Base-by-base conservation (phyloP, 2,888 invertebrate species). In the Cryptosula pallasiana region DNA sequence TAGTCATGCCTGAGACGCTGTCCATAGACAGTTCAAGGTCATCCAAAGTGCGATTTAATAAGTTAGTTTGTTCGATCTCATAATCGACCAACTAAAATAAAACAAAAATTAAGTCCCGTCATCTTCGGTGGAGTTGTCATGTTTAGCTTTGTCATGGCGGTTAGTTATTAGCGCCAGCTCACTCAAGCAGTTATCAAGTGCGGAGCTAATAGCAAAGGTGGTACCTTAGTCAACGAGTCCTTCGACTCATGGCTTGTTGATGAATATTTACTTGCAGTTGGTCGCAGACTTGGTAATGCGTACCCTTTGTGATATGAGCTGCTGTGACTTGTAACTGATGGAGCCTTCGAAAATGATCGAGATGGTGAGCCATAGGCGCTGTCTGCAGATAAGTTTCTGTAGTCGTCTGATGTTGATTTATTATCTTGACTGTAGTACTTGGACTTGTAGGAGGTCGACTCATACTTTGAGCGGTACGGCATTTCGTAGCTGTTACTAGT, bases 301-400 rank as follows among this genome's bases (percentile, higher is more conserved):
- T 63, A 34, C 5, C 27, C 34, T 32, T 32, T 63, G 27, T 63
- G 27, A 34, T 63, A 63, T 2, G 63, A 9, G 32, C 32, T 63
- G 13, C 29, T 63, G 63, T 63, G 32, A n/a, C 63, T 63, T 63
- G 63, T 13, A 5, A 32, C 32, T 13, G 63, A 63, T 32, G 63
- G 32, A 13, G 32, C 9, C 32, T 63, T 63, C 13, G 63, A 63
- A 27, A 63, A 63, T 32, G 63, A 63, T 29, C 63, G 29, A 9
- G 63, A 63, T 13, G 63, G 63, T 63, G 63, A 63, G 32, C 63
- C 63, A 63, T 63, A 63, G 27, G 63, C 63, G 34, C 63, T 63
- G n/a, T 63, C 63, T 3, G 63, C n/a, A 25, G 63, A 63, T 5
- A 34, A 2, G 32, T 63, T 63, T 32, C 32, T 63, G 63, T 63